These are phyloP conservation scores for Labeo rohita DNA, from an alignment of 2,113 vertebrate genomes.

Conservation along the genomic window DNA sequence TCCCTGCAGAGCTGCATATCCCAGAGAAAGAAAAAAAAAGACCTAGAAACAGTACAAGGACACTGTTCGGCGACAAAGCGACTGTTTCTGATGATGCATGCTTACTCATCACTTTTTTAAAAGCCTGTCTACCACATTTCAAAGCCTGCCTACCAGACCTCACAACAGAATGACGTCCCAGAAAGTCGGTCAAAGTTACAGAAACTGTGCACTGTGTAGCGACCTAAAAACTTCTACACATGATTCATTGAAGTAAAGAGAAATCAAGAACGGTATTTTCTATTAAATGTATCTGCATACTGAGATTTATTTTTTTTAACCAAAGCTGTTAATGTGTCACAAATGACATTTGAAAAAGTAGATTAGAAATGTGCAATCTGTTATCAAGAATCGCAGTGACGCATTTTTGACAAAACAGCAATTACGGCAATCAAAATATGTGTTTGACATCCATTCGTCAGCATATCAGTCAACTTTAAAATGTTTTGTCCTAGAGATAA, in stretches of 20 bases:
- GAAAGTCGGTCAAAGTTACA: not conserved
- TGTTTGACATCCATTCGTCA: not conserved
- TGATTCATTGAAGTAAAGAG: not conserved
- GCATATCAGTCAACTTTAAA: not conserved
- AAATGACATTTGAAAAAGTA: not conserved
- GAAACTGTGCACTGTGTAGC: not conserved
- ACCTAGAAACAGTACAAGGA: not conserved
- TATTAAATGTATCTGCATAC: not conserved
- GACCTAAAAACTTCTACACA: not conserved
- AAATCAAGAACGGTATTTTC: not conserved
- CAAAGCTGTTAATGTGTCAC: not conserved
- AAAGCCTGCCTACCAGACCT: not conserved
- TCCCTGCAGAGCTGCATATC: not conserved
- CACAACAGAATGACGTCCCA: slow-evolving; percentile 3
- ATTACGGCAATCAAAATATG: not conserved
- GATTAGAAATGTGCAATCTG: not conserved
- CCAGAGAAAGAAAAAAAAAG: not conserved
- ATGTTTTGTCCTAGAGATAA: not conserved
- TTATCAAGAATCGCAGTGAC: not conserved
- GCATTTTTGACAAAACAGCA: not conserved
- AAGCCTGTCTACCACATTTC: not conserved
- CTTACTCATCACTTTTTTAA: slow-evolving; percentile 6
- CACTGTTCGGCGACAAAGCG: not conserved
- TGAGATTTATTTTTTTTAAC: not conserved
- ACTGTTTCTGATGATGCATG: slow-evolving; percentile 6